Percentiles rank a stretch among this genome's conserved stretches.
Conservation (phyloP, 2,113 vertebrate species). For the Leucopsar rothschildi region DNA sequence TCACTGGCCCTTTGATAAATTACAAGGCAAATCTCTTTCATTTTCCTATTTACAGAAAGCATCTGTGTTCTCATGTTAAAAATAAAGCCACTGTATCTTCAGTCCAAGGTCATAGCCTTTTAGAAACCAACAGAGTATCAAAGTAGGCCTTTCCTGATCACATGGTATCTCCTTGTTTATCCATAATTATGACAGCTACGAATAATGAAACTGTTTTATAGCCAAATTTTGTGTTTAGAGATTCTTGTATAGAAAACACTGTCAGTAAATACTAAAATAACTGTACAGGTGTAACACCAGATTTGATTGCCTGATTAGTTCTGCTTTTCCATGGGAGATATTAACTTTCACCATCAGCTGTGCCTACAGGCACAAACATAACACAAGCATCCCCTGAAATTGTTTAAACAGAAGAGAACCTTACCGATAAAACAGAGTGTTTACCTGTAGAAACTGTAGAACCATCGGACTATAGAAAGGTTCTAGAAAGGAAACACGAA, state of each 20-base stretch:
- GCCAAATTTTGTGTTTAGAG: background rate
- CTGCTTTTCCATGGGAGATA: background rate
- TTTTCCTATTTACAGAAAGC: background rate
- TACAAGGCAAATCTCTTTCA: background rate
- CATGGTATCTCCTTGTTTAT: background rate
- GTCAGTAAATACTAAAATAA: background rate
- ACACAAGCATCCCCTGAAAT: background rate
- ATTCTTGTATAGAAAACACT: background rate
- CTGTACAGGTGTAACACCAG: background rate
- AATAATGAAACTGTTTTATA: background rate
- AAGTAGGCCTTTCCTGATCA: background rate
- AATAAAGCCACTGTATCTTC: background rate
- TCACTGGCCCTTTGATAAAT: background rate
- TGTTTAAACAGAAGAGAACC: background rate
- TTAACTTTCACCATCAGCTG: background rate
- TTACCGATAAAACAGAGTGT: background rate
- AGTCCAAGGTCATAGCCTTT: background rate
- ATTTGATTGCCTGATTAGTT: background rate
- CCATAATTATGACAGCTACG: background rate
- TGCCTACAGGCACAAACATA: background rate
- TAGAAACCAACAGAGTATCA: background rate
- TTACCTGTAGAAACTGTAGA: background rate
- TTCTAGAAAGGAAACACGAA: background rate
- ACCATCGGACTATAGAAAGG: background rate
- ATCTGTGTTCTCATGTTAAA: background rate